A percentile compares a stretch with the other conserved stretches of the same genome.
Evolutionary conservation across 2,113 vertebrate genomes (phyloP).

Genomic region (Rhadina sibilatrix): DNA sequence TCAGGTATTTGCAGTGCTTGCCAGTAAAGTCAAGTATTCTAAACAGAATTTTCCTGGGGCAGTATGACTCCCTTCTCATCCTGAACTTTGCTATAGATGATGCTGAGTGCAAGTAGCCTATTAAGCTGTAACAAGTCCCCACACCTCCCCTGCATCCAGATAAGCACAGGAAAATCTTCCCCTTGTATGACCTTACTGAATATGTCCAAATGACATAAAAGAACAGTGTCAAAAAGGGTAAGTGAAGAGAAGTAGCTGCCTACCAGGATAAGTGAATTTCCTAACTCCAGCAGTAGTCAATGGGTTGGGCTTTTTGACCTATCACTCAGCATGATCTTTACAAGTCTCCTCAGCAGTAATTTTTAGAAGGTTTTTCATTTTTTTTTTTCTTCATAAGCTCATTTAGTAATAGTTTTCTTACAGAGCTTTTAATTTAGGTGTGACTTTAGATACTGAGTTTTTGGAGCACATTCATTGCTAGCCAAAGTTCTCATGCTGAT

Average conservation of each 20-base stretch:
- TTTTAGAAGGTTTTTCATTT: neutral
- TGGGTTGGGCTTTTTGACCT: conserved; percentile 16
- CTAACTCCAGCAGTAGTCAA: neutral
- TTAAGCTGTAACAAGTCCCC: neutral
- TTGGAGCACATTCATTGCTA: neutral
- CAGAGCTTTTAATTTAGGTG: neutral
- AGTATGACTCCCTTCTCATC: neutral
- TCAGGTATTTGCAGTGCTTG: neutral
- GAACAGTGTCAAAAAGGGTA: neutral
- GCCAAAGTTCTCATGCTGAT: neutral
- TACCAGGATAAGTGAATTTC: neutral
- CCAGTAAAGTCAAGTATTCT: neutral
- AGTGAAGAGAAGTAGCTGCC: neutral
- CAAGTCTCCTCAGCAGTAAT: neutral
- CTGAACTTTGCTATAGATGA: neutral
- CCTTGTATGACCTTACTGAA: neutral
- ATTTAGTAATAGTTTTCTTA: neutral
- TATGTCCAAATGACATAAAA: neutral
- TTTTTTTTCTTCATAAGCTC: neutral
- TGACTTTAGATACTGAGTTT: neutral
- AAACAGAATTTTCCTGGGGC: neutral
- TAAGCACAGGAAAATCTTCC: neutral
- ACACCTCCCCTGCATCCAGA: neutral
- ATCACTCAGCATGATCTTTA: neutral
- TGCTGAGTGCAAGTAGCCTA: neutral